Evolutionary conservation across 64 coral and sea anemone species (phyloP).

Genomic region (Actinia equina): DNA sequence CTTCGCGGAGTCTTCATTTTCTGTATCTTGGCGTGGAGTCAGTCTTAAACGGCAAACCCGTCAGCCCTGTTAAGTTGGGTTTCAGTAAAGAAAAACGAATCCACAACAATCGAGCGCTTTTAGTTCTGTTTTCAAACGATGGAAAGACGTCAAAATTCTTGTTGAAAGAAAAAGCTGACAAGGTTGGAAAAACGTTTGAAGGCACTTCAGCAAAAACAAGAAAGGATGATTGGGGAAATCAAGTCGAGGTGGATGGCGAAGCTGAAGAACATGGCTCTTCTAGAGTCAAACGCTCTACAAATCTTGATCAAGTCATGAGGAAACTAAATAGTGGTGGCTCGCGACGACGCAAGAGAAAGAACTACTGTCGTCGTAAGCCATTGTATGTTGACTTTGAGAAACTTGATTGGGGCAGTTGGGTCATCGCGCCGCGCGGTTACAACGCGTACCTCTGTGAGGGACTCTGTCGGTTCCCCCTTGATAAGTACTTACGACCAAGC

Average conservation of each 20-base stretch:
- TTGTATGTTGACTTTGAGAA: slow-evolving; percentile 87
- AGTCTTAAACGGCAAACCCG: slow-evolving; percentile 50
- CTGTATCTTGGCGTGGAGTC: slow-evolving; percentile 79
- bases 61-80: slow-evolving; percentile 69
- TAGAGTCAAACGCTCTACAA: slow-evolving; percentile 37
- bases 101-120: slow-evolving; percentile 69
- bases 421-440: slow-evolving; percentile 83
- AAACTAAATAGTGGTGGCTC: slow-evolving; percentile 22
- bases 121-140: slow-evolving; percentile 82
- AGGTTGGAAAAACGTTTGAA: slow-evolving; percentile 35
- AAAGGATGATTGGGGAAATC: not conserved
- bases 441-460: slow-evolving; percentile 87
- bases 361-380: slow-evolving; percentile 56
- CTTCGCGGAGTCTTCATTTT: slow-evolving; percentile 24
- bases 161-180: not conserved
- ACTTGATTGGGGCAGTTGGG: slow-evolving; percentile 85
- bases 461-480: slow-evolving; percentile 79
- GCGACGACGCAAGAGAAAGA: slow-evolving; percentile 55
- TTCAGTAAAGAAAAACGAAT: slow-evolving; percentile 72
- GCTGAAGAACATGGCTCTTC: not conserved
- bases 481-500: slow-evolving; percentile 75
- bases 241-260: not conserved
- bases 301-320: not conserved
- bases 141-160: slow-evolving; percentile 21
- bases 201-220: not conserved